Percentiles rank a stretch among this genome's conserved stretches.
Conservation (phyloP, 2,888 invertebrate species). For the Hymenopus coronatus region DNA sequence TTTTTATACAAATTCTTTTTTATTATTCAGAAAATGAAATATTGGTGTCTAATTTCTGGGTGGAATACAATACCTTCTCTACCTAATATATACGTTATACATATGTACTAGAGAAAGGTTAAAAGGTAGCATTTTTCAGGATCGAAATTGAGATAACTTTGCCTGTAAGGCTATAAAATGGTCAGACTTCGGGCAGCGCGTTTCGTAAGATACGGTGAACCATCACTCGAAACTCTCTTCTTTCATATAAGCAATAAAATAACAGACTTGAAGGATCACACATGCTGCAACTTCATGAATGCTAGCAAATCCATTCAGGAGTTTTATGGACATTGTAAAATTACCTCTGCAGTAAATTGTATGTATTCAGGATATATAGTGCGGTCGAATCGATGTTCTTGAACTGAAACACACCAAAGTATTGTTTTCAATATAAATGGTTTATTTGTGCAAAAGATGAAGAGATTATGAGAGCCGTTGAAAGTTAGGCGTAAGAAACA, state of each 20-base stretch:
- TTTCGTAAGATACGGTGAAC: background rate
- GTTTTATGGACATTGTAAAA: background rate
- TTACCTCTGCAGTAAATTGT: background rate
- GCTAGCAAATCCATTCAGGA: background rate
- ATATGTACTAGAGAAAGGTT: no score
- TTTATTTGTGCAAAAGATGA: no score
- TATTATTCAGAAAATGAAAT: no score
- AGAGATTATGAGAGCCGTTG: no score
- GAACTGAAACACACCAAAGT: no score
- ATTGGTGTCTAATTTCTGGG: no score
- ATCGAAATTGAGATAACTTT: constrained; percentile 41
- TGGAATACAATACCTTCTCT: no score
- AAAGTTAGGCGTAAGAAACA: no score
- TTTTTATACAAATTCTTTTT: no score
- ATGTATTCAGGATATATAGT: background rate
- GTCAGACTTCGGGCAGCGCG: background rate
- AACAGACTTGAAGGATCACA: background rate
- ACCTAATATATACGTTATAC: no score
- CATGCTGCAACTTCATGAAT: no score
- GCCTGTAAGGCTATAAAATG: constrained; percentile 37
- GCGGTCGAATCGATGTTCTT: background rate
- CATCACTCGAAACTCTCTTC: background rate
- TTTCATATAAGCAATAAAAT: background rate
- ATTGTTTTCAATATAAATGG: background rate
- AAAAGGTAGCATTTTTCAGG: background rate